phyloP scores from a whole-genome alignment of 2,888 invertebrate species.

The Xanthorhoe spadicearia region DNA sequence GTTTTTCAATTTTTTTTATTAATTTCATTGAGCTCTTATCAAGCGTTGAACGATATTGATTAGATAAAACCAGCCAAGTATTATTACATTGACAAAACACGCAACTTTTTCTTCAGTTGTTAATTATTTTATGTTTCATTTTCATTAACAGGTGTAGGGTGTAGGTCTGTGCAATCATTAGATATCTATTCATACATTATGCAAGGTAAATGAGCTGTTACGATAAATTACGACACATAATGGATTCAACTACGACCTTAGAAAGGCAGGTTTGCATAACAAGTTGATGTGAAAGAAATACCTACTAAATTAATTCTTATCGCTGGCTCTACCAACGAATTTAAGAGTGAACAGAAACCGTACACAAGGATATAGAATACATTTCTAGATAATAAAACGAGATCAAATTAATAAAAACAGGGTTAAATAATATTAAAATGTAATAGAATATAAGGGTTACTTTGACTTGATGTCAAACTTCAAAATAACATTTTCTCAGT shows the following conservation, averaged over 20 bases:
- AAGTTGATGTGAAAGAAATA: slow-evolving; percentile 39
- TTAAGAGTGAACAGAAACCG: slow-evolving; percentile 8
- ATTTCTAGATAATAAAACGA: neutral
- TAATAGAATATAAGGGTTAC: too few species aligned
- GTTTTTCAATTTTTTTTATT: neutral
- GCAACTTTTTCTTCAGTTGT: neutral
- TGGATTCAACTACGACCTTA: slow-evolving; percentile 64
- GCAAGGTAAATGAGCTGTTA: slow-evolving; percentile 56
- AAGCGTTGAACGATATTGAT: slow-evolving; percentile 3
- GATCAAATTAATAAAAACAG: neutral
- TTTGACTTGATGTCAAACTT: too few species aligned
- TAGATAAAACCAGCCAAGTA: neutral
- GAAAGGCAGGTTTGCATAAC: slow-evolving; percentile 58
- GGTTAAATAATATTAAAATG: neutral
- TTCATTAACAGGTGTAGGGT: slow-evolving; percentile 34
- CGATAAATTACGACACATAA: slow-evolving; percentile 55
- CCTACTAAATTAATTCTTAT: slow-evolving; percentile 32
- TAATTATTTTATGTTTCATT: slow-evolving; percentile 12
- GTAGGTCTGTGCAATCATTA: slow-evolving; percentile 44
- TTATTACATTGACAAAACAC: neutral
- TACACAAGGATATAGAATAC: slow-evolving; percentile 3
- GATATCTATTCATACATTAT: slow-evolving; percentile 48
- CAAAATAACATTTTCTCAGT: too few species aligned
- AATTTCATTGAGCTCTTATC: slow-evolving; percentile 12
- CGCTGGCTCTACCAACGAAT: slow-evolving; percentile 21